Evolutionary conservation across 2,113 vertebrate genomes (phyloP).

Genomic region (Ariopsis seemanni): DNA sequence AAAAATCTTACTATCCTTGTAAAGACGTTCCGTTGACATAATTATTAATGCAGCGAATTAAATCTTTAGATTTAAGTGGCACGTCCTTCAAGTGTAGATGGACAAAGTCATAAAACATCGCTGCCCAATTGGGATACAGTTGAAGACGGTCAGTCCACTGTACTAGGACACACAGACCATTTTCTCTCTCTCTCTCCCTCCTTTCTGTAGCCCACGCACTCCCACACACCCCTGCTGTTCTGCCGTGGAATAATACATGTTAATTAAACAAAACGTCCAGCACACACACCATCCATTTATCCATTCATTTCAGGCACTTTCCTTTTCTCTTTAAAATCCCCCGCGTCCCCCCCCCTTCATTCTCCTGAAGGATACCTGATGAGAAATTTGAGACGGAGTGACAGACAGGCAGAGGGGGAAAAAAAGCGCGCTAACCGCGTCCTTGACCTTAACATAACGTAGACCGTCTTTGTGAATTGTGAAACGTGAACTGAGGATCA

Average conservation of each 20-base stretch:
- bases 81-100: background rate
- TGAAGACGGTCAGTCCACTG: background rate
- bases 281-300: background rate
- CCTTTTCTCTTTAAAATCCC: background rate
- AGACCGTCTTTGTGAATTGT: background rate
- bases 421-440: background rate
- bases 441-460: background rate
- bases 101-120: background rate
- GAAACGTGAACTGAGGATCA: background rate
- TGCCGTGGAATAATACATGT: slow-evolving; percentile 8
- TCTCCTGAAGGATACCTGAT: background rate
- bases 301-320: background rate
- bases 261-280: slow-evolving; percentile 17
- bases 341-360: background rate
- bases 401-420: background rate
- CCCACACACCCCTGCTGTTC: background rate
- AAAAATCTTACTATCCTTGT: no score
- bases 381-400: background rate
- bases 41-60: background rate
- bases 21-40: no score
- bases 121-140: slow-evolving; percentile 3
- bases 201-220: background rate
- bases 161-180: slow-evolving; percentile 7
- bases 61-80: background rate
- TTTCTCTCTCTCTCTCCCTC: background rate